A percentile compares a stretch with the other conserved stretches of the same genome.
Evolutionary conservation across 2,113 vertebrate genomes (phyloP).

Genomic region (Notarius lentiginosus): DNA sequence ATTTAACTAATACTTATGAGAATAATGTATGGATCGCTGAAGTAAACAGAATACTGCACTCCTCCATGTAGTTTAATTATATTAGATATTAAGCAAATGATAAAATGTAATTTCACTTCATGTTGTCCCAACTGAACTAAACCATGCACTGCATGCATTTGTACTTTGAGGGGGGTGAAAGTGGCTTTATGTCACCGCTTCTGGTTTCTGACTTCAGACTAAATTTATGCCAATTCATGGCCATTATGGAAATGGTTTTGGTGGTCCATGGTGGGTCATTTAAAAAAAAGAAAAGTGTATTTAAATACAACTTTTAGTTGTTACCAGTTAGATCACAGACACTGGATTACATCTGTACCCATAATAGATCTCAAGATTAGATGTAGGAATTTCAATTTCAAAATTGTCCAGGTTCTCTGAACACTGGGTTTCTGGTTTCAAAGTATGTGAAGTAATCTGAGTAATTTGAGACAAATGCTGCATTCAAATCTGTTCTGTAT

Average conservation of each 20-base stretch:
- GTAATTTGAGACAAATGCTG: slow-evolving; percentile 20
- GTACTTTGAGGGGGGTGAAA: not conserved
- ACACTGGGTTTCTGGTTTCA: not conserved
- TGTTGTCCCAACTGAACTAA: not conserved
- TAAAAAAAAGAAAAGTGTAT: not conserved
- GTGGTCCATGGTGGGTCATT: not conserved
- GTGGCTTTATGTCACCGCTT: not conserved
- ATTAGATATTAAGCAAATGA: not conserved
- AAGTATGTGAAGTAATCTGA: not conserved
- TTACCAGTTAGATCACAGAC: not conserved
- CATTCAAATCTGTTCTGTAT: not conserved
- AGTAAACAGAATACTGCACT: not conserved
- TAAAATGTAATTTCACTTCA: not conserved
- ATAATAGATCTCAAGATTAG: not conserved
- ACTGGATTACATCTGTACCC: not conserved
- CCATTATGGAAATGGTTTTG: not conserved
- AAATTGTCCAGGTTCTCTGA: not conserved
- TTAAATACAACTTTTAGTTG: not conserved
- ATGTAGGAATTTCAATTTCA: slow-evolving; percentile 1
- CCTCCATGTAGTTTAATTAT: not conserved
- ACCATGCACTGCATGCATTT: not conserved
- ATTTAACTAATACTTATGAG: not conserved
- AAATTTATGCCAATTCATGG: not conserved
- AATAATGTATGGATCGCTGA: not conserved
- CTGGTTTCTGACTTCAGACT: not conserved